Evolutionary conservation across 2,113 vertebrate species (phyloP).

Genomic region (Zootoca vivipara): DNA sequence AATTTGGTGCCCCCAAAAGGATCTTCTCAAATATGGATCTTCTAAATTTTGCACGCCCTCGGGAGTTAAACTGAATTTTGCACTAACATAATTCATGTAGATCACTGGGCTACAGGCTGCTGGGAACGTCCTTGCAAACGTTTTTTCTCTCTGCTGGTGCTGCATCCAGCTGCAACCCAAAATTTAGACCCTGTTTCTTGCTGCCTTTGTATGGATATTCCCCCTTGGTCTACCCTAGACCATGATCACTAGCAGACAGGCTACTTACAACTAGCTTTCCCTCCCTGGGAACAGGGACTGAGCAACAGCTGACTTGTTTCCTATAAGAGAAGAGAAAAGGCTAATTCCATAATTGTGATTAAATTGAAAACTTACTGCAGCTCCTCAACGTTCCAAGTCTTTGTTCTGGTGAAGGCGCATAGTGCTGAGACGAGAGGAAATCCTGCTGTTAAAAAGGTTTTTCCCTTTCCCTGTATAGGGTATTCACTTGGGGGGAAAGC

Average conservation of each 20-base stretch:
- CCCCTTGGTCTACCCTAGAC: not conserved
- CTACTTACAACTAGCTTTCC: not conserved
- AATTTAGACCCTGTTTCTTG: not conserved
- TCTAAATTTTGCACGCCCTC: too few species aligned
- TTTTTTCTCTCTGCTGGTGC: not conserved
- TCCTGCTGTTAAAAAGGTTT: conserved; percentile 46
- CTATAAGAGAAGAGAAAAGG: conserved; percentile 24
- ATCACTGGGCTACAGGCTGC: not conserved
- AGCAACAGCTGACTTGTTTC: conserved; percentile 46
- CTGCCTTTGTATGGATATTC: not conserved
- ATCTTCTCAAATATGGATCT: too few species aligned
- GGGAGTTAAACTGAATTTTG: too few species aligned
- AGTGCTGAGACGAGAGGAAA: conserved; percentile 47
- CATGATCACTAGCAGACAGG: not conserved
- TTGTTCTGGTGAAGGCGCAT: conserved; percentile 21
- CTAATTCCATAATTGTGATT: conserved; percentile 38
- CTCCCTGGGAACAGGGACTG: conserved; percentile 25
- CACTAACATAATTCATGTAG: not conserved
- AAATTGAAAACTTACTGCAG: conserved; percentile 48
- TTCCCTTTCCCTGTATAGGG: conserved; percentile 34
- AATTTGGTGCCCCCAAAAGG: too few species aligned
- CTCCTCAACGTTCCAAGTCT: conserved; percentile 37
- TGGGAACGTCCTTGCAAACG: too few species aligned
- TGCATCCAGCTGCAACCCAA: not conserved
- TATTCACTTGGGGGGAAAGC: conserved; percentile 48